These are phyloP conservation scores for Leptinotarsa tumamoca DNA, from an alignment of 2,888 invertebrate species.

Conservation along the genomic window DNA sequence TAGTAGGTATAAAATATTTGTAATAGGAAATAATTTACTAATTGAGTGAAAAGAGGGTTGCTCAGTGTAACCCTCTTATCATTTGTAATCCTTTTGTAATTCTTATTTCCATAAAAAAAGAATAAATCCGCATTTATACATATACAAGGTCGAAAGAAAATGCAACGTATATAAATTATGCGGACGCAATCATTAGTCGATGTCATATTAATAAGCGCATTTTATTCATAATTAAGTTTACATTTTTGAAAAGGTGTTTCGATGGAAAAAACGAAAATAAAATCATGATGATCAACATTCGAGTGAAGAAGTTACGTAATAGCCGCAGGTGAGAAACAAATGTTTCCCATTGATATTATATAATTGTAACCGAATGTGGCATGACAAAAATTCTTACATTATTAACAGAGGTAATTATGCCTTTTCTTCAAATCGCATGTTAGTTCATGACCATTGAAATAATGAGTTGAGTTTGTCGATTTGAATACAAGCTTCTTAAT, in stretches of 20 bases:
- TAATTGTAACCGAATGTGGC: constrained; percentile 21
- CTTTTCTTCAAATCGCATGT: constrained; percentile 25
- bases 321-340: constrained; percentile 30
- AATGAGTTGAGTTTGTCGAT: neutral
- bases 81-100: too few species aligned
- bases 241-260: constrained; percentile 21
- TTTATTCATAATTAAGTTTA: constrained; percentile 22
- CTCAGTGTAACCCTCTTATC: too few species aligned
- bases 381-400: constrained; percentile 23
- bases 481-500: neutral
- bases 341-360: constrained; percentile 11
- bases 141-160: neutral
- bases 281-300: constrained; percentile 25
- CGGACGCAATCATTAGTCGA: neutral
- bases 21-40: too few species aligned
- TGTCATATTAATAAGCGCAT: constrained; percentile 6
- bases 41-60: too few species aligned
- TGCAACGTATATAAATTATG: neutral
- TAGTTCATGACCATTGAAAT: constrained; percentile 2
- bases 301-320: constrained; percentile 34
- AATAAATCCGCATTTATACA: neutral
- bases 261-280: constrained; percentile 8
- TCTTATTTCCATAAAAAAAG: too few species aligned
- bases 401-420: constrained; percentile 24
- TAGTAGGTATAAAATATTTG: too few species aligned